Evolutionary conservation across 2,888 invertebrate species (phyloP), one percentile per base, ranked within the genome.

Genomic region (Sabatieria punctata): DNA sequence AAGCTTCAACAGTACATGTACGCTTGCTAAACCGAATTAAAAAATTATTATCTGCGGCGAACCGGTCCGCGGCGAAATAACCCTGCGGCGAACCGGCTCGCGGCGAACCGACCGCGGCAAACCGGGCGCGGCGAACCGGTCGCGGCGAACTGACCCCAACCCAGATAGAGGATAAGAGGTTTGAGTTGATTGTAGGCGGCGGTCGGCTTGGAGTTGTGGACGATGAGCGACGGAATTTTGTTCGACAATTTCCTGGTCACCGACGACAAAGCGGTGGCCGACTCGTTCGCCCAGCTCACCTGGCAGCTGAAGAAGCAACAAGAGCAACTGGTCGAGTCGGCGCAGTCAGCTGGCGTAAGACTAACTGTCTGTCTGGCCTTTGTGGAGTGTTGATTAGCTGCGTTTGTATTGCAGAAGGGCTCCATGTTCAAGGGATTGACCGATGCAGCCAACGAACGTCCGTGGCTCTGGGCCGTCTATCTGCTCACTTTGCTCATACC

Each of bases 191-290:
- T n/a, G n/a, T n/a, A 42, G 30, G 15, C 11, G 38, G 89, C 93
- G 21, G 74, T 97, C 46, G 97, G 95, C 19, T 79, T 97, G 66
- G 97, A 97, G 68, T 72, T 97, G 52, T 97, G 97, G 97, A 89
- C 95, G 4, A 95, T 97, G 88, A 85, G 88, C 0, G 81, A 84
- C 51, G 76, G 78, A 60, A 83, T 97, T 57, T 71, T 88, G 48
- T 97, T 97, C 71, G 97, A 97, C 71, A 95, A 95, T 71, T 74
- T 97, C 46, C 73, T 97, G 50, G 75, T 97, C 49, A 82, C 91
- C 0, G 86, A 93, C 65, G 80, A 84, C 60, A 70, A 76, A 48
- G 70, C 68, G 1, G 75, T 80, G 0, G 86, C 89, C 0, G 74
- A 77, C 23, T 74, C 78, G 45, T 91, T 82, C 78, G 82, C 91